Conservation (phyloP, 2,797 vertebrate genomes). For the Enteromius viviparus region DNA sequence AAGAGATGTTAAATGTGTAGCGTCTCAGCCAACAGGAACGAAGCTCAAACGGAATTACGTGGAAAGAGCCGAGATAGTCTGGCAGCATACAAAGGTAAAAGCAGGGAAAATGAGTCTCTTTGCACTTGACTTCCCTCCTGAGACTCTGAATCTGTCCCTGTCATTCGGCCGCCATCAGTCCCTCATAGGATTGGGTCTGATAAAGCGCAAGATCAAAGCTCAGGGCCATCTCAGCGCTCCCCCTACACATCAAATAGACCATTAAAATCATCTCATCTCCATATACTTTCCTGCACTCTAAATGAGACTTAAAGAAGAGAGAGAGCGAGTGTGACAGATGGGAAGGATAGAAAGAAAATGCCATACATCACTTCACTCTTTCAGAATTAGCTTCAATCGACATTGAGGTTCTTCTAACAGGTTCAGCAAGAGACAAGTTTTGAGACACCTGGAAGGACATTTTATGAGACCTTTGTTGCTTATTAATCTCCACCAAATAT, state of each 20-base stretch:
- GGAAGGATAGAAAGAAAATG: slow-evolving; percentile 41
- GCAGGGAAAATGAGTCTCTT: slow-evolving; percentile 62
- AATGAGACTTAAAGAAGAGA: slow-evolving; percentile 70
- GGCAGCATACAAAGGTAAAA: slow-evolving; percentile 62
- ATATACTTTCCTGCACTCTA: slow-evolving; percentile 64
- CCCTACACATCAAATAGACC: slow-evolving; percentile 75
- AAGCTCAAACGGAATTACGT: slow-evolving; percentile 42
- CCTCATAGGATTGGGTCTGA: slow-evolving; percentile 67
- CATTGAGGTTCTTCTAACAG: slow-evolving; percentile 64
- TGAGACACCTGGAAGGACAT: slow-evolving; percentile 65
- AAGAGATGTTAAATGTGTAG: slow-evolving; percentile 40
- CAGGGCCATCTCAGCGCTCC: slow-evolving; percentile 71
- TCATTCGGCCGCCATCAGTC: slow-evolving; percentile 59
- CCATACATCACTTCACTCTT: slow-evolving; percentile 55
- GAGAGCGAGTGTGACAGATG: slow-evolving; percentile 54
- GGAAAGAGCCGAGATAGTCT: slow-evolving; percentile 30
- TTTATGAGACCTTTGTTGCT: slow-evolving; percentile 15
- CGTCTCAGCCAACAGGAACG: slow-evolving; percentile 23
- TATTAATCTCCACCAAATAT: neutral
- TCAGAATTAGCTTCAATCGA: slow-evolving; percentile 70
- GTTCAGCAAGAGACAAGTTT: slow-evolving; percentile 64
- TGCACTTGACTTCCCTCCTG: slow-evolving; percentile 62
- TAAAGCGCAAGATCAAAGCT: slow-evolving; percentile 72
- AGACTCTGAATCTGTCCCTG: slow-evolving; percentile 62
- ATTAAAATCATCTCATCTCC: slow-evolving; percentile 78